A percentile compares a stretch with the other conserved stretches of the same genome.
These are phyloP conservation scores for Andrena dorsata DNA, from an alignment of 2,888 invertebrate genomes.

Conservation along the genomic window DNA sequence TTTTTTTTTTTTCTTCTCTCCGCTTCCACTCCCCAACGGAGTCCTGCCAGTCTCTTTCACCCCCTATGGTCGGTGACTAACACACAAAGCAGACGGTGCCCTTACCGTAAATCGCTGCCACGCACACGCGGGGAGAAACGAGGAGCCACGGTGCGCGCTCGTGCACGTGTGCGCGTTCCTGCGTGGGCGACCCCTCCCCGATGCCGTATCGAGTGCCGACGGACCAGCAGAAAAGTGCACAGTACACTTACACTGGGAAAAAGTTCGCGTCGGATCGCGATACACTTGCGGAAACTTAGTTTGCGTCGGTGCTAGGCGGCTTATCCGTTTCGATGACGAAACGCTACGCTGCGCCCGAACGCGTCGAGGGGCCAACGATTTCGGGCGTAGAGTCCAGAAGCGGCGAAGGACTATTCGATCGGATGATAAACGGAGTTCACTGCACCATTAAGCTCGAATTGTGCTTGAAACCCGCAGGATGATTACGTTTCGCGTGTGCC, in stretches of 20 bases:
- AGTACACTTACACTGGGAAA: slow-evolving; percentile 35
- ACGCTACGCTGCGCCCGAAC: too few relatives aligned
- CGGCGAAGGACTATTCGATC: too few relatives aligned
- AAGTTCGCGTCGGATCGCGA: slow-evolving; percentile 38
- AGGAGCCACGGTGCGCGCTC: not conserved
- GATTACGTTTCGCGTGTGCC: too few relatives aligned
- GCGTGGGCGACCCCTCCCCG: slow-evolving; percentile 70
- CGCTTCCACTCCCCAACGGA: slow-evolving; percentile 23
- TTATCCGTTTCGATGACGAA: not conserved
- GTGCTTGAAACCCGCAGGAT: too few relatives aligned
- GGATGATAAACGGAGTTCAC: too few relatives aligned
- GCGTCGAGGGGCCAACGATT: too few relatives aligned
- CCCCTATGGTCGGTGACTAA: slow-evolving; percentile 65
- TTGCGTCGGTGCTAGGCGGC: not conserved
- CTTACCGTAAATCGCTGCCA: slow-evolving; percentile 55
- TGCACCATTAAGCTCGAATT: too few relatives aligned
- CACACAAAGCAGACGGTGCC: slow-evolving; percentile 60
- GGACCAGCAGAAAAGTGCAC: slow-evolving; percentile 63
- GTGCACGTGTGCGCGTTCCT: slow-evolving; percentile 16
- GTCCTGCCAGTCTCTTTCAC: slow-evolving; percentile 57
- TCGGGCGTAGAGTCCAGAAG: too few relatives aligned
- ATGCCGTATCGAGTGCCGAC: slow-evolving; percentile 62
- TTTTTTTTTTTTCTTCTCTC: not conserved
- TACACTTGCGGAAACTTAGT: slow-evolving; percentile 23
- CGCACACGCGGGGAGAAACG: slow-evolving; percentile 36